phyloP scores from a whole-genome alignment of 2,888 invertebrate genomes.

The Prostheceraeus crozeri region DNA sequence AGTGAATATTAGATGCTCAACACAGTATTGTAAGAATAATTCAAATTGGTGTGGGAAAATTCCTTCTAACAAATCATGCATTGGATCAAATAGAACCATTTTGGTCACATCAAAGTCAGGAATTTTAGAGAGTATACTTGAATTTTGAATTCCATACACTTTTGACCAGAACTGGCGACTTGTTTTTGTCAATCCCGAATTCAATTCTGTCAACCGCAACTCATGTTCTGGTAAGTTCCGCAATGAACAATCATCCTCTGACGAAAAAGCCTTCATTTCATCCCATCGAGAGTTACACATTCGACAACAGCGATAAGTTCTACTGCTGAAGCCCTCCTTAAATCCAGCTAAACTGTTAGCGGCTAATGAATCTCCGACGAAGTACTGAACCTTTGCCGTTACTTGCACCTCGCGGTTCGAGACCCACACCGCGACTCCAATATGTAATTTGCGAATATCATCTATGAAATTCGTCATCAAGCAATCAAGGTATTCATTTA shows the following conservation, averaged over 20 bases:
- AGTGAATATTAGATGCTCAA: constrained; percentile 1
- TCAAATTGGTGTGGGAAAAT: not conserved
- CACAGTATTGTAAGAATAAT: not conserved
- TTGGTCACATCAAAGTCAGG: constrained; percentile 23
- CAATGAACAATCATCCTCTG: not conserved
- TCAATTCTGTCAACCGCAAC: not conserved
- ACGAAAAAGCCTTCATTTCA: constrained; percentile 10
- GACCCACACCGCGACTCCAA: not conserved
- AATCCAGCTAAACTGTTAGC: not conserved
- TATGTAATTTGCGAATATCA: not conserved
- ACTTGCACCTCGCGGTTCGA: not conserved
- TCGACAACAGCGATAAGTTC: constrained; percentile 12
- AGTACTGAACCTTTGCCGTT: not conserved
- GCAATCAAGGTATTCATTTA: not conserved
- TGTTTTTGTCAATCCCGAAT: constrained; percentile 10
- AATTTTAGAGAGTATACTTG: constrained; percentile 2
- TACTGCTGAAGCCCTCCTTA: constrained; percentile 14
- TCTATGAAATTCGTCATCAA: not conserved
- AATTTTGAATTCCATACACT: not conserved
- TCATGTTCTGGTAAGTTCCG: constrained; percentile 12
- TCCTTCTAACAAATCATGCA: constrained; percentile 16
- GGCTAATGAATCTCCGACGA: not conserved
- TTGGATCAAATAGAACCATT: constrained; percentile 14
- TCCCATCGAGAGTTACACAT: constrained; percentile 1
- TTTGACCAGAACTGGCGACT: constrained; percentile 1